Evolutionary conservation across 2,113 vertebrate genomes (phyloP).

Genomic region (Amblyornis subalaris): DNA sequence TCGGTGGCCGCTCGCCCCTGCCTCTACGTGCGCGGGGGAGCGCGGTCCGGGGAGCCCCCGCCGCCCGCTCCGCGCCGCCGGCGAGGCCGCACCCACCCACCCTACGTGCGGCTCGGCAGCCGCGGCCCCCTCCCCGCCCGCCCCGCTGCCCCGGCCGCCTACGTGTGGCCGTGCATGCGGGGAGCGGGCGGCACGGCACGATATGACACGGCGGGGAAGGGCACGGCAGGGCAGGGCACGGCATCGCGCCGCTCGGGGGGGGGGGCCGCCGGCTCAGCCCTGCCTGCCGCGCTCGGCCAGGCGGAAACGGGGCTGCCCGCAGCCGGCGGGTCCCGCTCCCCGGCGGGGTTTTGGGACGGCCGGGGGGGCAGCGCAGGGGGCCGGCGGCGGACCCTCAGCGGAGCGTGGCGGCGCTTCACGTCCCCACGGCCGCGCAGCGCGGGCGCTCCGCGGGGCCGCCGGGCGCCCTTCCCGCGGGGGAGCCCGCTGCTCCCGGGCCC

Average conservation of each 20-base stretch:
- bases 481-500: neutral
- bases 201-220: neutral
- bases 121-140: neutral
- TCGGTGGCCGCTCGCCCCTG: neutral
- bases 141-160: neutral
- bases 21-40: neutral
- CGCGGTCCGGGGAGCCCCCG: neutral
- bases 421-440: neutral
- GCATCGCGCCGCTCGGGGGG: neutral
- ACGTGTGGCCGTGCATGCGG: constrained; percentile 65
- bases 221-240: neutral
- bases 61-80: neutral
- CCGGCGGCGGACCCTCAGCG: neutral
- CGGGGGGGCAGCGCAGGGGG: neutral
- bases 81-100: constrained; percentile 44
- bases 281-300: neutral
- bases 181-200: neutral
- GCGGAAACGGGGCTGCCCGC: neutral
- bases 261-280: neutral
- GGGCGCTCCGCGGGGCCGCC: neutral
- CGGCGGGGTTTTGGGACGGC: neutral
- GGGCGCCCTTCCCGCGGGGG: neutral
- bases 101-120: constrained; percentile 66
- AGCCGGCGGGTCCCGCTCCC: too few species aligned
- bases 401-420: neutral